Base-by-base conservation (phyloP, 35 echinoderm and acorn worm species). In the Lytechinus variegatus region DNA sequence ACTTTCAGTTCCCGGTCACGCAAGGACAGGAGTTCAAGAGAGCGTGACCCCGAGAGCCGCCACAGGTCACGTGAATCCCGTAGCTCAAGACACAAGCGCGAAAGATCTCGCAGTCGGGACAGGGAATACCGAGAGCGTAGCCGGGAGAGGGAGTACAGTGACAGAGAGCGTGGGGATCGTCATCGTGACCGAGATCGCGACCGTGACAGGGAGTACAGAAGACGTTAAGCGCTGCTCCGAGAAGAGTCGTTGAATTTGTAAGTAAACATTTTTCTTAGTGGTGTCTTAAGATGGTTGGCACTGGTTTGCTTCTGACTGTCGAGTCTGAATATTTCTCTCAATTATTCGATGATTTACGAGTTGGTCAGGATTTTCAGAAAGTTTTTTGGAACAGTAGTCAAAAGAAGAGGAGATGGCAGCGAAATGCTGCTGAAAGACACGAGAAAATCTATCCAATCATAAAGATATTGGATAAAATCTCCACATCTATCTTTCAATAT, bases 21-120 rank as follows among this genome's bases (percentile, higher is more conserved):
- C 27, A 98, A 98, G 72, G 98, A 99, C 6, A 27, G 98, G 9
- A 89, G 95, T 16, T 97, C 96, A 3, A n/a, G 96, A 86, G 98
- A 99, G 55, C 58, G 95, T 54, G 98, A 99, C n/a, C 52, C 88
- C 8, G 98, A 99, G 61, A 94, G 86, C 27, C 94, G 97, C 5
- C 98, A 97, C 56, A 91, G 97, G 10, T 94, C 61, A 12, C 91
- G 95, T 28, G 95, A 96, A 28, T 96, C 95, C 9, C 95, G 96
- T 53, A 97, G 98, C 54, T 89, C 66, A 21, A 88, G 97, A 13
- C 95, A 97, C 91, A 97, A 95, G 33, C 95, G 95, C 29, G 95
- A 96, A 1, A 86, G 98, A 6, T 99, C 98, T 12, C 93, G 98
- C 14, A 99, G 98, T 54, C 89, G 97, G 10, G 97, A 97, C 27